Conservation (phyloP, 2,797 vertebrate genomes). For the Pelodytes ibericus region DNA sequence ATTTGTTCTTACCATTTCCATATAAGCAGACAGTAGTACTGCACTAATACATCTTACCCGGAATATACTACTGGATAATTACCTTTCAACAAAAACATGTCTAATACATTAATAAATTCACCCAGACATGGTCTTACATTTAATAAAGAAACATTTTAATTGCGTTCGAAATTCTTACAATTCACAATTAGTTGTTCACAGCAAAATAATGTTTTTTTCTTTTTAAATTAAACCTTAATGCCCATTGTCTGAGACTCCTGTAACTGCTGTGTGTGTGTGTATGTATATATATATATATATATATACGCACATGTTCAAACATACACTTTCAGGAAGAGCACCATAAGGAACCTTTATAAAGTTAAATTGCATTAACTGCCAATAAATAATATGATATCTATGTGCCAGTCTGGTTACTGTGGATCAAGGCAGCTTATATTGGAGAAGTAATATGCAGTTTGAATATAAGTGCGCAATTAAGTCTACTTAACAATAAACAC, state of each 20-base stretch:
- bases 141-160: slow-evolving; percentile 51
- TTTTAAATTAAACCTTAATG: slow-evolving; percentile 10
- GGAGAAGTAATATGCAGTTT: not conserved
- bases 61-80: no score
- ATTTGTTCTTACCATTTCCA: no score
- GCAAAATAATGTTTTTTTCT: slow-evolving; percentile 56
- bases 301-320: not conserved
- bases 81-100: no score
- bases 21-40: no score
- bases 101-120: slow-evolving; percentile 36
- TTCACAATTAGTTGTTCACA: slow-evolving; percentile 62
- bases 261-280: slow-evolving; percentile 17
- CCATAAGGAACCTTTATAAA: not conserved
- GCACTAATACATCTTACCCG: no score
- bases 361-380: not conserved
- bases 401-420: slow-evolving; percentile 3
- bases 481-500: not conserved
- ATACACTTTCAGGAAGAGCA: slow-evolving; percentile 8
- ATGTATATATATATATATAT: not conserved
- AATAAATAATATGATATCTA: slow-evolving; percentile 2
- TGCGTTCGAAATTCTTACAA: slow-evolving; percentile 46
- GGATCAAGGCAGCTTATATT: not conserved
- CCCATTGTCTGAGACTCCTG: slow-evolving; percentile 52
- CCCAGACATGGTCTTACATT: slow-evolving; percentile 42
- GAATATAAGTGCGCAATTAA: not conserved